A percentile compares a stretch with the other conserved stretches of the same genome.
phyloP scores from a whole-genome alignment of 2,888 invertebrate genomes.

The Idaea dimidiata region DNA sequence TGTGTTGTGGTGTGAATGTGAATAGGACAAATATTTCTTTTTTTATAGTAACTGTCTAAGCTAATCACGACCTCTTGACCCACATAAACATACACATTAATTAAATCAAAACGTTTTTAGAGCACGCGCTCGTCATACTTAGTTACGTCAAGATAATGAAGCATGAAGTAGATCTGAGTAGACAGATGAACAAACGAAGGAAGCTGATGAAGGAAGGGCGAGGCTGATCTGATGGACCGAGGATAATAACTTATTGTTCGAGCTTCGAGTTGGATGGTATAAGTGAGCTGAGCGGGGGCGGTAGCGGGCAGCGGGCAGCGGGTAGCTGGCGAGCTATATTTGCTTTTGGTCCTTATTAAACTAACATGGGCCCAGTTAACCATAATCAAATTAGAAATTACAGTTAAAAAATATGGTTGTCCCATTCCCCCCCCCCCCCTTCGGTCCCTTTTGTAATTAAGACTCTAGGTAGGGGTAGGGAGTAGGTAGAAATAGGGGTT shows the following conservation, averaged over 20 bases:
- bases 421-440: too few relatives aligned
- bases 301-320: neutral
- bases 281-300: neutral
- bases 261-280: constrained; percentile 4
- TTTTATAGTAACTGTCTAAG: too few relatives aligned
- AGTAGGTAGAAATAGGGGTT: too few relatives aligned
- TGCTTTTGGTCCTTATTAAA: too few relatives aligned
- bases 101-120: neutral
- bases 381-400: too few relatives aligned
- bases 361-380: too few relatives aligned
- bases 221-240: constrained; percentile 52
- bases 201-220: constrained; percentile 50
- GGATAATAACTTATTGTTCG: constrained; percentile 66
- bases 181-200: constrained; percentile 26
- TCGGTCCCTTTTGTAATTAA: too few relatives aligned
- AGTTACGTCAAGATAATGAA: neutral
- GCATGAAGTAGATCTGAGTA: constrained; percentile 12
- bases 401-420: too few relatives aligned
- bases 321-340: too few relatives aligned
- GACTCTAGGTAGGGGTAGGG: too few relatives aligned
- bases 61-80: neutral
- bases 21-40: too few relatives aligned
- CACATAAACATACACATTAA: neutral
- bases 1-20: too few relatives aligned
- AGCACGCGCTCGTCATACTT: neutral